Conservation (phyloP, 2,113 vertebrate genomes). For the Phycodurus eques region DNA sequence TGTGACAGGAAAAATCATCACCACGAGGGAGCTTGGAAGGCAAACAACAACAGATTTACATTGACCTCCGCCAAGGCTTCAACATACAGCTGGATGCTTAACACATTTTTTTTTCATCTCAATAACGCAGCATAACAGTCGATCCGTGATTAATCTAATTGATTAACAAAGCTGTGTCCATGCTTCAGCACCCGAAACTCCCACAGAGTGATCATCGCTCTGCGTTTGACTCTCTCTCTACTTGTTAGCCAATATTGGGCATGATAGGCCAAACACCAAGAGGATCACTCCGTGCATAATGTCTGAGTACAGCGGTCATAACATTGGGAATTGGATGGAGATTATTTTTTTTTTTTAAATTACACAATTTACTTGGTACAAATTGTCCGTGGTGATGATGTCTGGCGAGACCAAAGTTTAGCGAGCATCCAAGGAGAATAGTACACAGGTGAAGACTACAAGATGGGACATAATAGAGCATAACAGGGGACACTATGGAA, state of each 20-base stretch:
- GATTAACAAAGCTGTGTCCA: background rate
- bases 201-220: background rate
- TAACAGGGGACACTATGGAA: background rate
- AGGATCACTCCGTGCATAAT: no score
- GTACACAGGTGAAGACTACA: no score
- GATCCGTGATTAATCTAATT: background rate
- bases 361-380: no score
- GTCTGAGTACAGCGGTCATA: no score
- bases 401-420: no score
- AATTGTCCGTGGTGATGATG: no score
- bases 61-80: background rate
- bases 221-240: no score
- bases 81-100: background rate
- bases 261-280: background rate
- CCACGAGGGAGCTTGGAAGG: background rate
- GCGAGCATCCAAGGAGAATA: no score
- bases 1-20: background rate
- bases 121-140: conserved; percentile 12
- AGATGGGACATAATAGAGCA: no score
- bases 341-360: no score
- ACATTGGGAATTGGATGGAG: no score
- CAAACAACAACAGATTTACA: background rate
- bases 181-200: background rate
- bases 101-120: background rate
- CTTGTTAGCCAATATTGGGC: no score